Evolutionary conservation across 2,888 invertebrate genomes (phyloP).

Genomic region (Eupeodes luniger): DNA sequence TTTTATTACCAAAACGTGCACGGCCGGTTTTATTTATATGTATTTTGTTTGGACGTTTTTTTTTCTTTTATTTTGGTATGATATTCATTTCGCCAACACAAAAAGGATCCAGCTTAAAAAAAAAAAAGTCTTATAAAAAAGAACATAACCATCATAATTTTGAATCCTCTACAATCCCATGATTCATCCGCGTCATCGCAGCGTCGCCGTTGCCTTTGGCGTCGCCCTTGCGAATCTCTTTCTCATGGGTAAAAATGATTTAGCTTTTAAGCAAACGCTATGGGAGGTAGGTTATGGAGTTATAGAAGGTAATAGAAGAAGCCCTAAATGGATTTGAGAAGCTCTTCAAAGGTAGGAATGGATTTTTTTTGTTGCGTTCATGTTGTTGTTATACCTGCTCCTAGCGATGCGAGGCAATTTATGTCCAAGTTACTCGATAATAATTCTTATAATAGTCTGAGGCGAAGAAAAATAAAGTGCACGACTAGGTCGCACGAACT

Average conservation of each 20-base stretch:
- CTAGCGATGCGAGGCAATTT: conserved; percentile 42
- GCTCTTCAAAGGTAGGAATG: conserved; percentile 42
- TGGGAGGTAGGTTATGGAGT: not conserved
- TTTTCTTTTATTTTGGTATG: not conserved
- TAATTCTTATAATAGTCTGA: conserved; percentile 63
- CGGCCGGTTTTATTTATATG: conserved; percentile 53
- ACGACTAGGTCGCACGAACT: too few species aligned
- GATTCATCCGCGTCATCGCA: not conserved
- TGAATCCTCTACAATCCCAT: conserved; percentile 11
- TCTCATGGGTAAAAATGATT: conserved; percentile 43
- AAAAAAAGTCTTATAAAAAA: conserved; percentile 29
- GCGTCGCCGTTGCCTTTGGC: not conserved
- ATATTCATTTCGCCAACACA: conserved; percentile 23
- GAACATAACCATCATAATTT: conserved; percentile 25
- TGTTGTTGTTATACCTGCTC: conserved; percentile 6
- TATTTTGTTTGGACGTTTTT: conserved; percentile 19
- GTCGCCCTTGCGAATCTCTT: conserved; percentile 13
- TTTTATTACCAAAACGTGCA: conserved; percentile 72
- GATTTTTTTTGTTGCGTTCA: not conserved
- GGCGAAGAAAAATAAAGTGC: too few species aligned
- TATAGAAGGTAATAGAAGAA: conserved; percentile 3
- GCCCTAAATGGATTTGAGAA: not conserved
- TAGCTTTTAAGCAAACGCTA: conserved; percentile 18
- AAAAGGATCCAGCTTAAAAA: conserved; percentile 6
- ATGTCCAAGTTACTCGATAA: conserved; percentile 62